Percentiles rank a stretch among this genome's conserved stretches.
Evolutionary conservation across 2,888 invertebrate species (phyloP).

Genomic region (Apamea anceps): DNA sequence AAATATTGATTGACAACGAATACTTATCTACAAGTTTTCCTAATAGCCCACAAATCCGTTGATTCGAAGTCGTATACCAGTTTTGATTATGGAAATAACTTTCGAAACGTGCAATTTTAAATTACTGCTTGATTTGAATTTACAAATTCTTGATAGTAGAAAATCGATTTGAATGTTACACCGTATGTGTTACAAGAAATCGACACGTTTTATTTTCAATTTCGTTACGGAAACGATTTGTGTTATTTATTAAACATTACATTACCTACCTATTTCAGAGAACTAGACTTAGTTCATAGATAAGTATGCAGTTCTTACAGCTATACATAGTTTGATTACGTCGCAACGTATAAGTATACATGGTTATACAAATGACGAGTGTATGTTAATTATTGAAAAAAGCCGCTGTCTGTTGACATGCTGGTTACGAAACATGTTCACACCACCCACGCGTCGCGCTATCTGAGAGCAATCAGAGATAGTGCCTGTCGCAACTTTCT

Average conservation of each 20-base stretch:
- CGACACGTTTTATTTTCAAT: slow-evolving; percentile 40
- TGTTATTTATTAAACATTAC: slow-evolving; percentile 41
- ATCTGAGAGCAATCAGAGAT: slow-evolving; percentile 62
- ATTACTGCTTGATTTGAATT: slow-evolving; percentile 53
- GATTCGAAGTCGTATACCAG: slow-evolving; percentile 46
- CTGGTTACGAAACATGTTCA: slow-evolving; percentile 61
- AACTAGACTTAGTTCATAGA: slow-evolving; percentile 30
- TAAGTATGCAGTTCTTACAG: slow-evolving; percentile 25
- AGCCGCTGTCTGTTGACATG: slow-evolving; percentile 57
- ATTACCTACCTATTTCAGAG: slow-evolving; percentile 6
- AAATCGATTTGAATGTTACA: slow-evolving; percentile 47
- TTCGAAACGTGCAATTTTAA: slow-evolving; percentile 61
- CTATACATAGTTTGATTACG: slow-evolving; percentile 17
- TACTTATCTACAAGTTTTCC: slow-evolving; percentile 46
- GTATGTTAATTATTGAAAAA: slow-evolving; percentile 61
- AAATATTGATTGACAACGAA: slow-evolving; percentile 47
- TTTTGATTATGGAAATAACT: slow-evolving; percentile 57
- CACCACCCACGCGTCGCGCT: slow-evolving; percentile 59
- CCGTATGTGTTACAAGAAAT: slow-evolving; percentile 49
- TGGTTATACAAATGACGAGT: slow-evolving; percentile 35
- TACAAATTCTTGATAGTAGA: slow-evolving; percentile 50
- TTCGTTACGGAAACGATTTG: slow-evolving; percentile 34
- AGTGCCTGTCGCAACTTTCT: slow-evolving; percentile 55
- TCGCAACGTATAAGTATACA: slow-evolving; percentile 10
- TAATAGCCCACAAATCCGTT: slow-evolving; percentile 52